Conservation (phyloP, 53 echinoderm and acorn worm species). For the Luidia sarsii region DNA sequence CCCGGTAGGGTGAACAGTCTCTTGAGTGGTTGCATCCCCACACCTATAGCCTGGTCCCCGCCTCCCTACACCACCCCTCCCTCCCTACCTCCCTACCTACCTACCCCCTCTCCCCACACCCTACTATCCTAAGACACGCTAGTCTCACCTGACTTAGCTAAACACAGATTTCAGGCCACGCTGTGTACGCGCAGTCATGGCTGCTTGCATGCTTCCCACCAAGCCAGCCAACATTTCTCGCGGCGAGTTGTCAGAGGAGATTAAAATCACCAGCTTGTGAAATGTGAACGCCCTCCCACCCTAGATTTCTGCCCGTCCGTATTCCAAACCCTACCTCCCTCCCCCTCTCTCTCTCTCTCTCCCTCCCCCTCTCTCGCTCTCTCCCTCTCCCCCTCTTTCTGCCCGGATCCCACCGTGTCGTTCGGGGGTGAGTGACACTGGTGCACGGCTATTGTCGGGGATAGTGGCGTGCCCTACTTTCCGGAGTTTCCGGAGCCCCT, state of each 20-base stretch:
- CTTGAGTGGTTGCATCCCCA: too few species aligned
- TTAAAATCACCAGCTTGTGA: slow-evolving; percentile 42
- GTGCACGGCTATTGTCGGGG: slow-evolving; percentile 30
- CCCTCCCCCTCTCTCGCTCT: neutral
- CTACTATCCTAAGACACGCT: too few species aligned
- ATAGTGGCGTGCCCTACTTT: slow-evolving; percentile 35
- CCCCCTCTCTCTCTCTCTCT: neutral
- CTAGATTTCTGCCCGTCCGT: neutral
- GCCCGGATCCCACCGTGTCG: neutral
- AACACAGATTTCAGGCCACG: too few species aligned
- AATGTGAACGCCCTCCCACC: slow-evolving; percentile 52
- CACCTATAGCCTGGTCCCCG: too few species aligned
- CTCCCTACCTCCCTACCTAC: too few species aligned
- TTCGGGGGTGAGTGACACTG: slow-evolving; percentile 47
- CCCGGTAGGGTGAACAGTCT: too few species aligned
- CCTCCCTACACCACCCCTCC: too few species aligned
- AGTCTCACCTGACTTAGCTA: too few species aligned
- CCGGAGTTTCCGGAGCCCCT: slow-evolving; percentile 13
- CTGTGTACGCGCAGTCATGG: neutral
- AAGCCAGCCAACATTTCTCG: neutral
- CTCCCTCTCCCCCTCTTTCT: neutral
- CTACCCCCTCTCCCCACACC: too few species aligned
- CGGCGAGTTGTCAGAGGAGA: slow-evolving; percentile 36
- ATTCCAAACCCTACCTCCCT: neutral
- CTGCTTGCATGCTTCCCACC: neutral